Percentiles rank a stretch among this genome's conserved stretches.
Evolutionary conservation across 2,113 vertebrate species (phyloP).

Genomic region (Parus major): DNA sequence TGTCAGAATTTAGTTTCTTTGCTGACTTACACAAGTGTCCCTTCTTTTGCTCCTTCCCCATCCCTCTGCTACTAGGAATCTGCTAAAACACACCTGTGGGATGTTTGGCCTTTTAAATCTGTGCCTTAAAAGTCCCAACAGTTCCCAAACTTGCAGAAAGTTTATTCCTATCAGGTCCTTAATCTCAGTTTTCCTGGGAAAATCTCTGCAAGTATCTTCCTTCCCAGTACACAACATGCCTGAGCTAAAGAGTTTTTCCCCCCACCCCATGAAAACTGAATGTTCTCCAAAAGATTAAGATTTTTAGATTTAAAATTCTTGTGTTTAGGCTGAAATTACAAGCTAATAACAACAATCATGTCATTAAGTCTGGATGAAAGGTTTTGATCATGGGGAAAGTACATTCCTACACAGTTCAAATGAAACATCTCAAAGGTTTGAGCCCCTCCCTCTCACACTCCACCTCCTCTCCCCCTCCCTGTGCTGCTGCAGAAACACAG

Average conservation of each 20-base stretch:
- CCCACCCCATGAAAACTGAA: neutral
- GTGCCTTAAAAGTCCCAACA: neutral
- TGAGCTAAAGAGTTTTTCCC: neutral
- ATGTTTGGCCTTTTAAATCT: neutral
- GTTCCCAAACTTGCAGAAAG: neutral
- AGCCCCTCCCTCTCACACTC: neutral
- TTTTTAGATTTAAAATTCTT: constrained; percentile 13
- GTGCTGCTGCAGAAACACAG: neutral
- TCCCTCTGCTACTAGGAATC: neutral
- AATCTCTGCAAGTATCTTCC: neutral
- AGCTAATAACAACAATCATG: neutral
- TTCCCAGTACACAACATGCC: neutral
- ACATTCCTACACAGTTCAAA: constrained; percentile 16
- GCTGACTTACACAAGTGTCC: neutral
- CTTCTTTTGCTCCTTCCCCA: neutral
- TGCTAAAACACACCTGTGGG: neutral
- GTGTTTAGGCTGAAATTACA: neutral
- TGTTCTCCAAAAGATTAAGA: neutral
- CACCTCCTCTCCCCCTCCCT: neutral
- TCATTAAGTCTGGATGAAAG: neutral
- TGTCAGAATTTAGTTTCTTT: neutral
- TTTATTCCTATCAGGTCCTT: neutral
- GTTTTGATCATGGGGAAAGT: neutral
- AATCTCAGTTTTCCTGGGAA: neutral
- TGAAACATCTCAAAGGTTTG: neutral